Percentiles rank a stretch among this genome's conserved stretches.
Evolutionary conservation across 2,797 vertebrate genomes (phyloP).

Genomic region (Lacerta viridis): DNA sequence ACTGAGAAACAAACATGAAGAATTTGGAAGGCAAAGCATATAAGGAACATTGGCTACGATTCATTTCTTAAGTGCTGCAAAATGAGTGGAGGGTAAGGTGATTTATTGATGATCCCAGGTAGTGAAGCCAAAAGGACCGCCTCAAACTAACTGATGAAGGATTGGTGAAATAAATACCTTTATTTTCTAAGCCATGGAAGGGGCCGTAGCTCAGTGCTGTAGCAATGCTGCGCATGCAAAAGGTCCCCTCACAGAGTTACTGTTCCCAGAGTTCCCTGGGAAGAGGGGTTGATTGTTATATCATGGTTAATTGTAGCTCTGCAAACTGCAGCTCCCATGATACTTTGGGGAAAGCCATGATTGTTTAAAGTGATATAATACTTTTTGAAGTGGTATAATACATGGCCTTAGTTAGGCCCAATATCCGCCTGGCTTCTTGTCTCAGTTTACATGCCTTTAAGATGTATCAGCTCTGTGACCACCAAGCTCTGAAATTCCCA

Average conservation of each 20-base stretch:
- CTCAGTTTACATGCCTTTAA: conserved; percentile 24
- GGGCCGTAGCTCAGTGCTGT: not conserved
- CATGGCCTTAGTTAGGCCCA: no score
- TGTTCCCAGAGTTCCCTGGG: no score
- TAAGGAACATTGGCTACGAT: not conserved
- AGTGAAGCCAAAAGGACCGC: not conserved
- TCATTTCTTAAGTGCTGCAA: conserved; percentile 7
- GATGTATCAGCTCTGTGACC: conserved; percentile 29
- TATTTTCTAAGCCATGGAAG: not conserved
- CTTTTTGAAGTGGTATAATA: no score
- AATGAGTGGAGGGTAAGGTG: not conserved
- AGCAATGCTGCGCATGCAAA: not conserved
- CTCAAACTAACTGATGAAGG: not conserved
- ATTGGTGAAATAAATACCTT: not conserved
- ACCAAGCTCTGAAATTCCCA: conserved; percentile 16
- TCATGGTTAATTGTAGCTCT: no score
- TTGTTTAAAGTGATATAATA: no score
- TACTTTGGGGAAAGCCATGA: no score
- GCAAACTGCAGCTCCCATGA: no score
- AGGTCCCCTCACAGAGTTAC: not conserved
- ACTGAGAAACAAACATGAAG: not conserved
- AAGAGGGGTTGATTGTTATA: no score
- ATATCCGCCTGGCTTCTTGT: not conserved
- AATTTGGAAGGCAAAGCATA: not conserved
- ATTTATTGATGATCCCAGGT: conserved; percentile 1